Evolutionary conservation across 2,888 invertebrate genomes (phyloP).

Genomic region (Phoenoteleia sp.): DNA sequence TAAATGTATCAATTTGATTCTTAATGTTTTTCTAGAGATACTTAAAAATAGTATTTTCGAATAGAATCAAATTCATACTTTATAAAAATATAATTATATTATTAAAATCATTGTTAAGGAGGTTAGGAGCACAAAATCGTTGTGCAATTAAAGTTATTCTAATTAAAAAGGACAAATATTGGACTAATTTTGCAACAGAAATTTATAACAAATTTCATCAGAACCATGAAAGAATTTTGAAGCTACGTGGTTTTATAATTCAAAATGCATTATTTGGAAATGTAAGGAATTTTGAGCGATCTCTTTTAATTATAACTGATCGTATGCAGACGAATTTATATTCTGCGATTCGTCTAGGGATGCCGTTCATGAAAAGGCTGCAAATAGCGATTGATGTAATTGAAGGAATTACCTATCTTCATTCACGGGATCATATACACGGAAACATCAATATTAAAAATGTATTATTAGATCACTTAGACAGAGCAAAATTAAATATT

Average conservation of each 20-base stretch:
- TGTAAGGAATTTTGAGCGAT: too few relatives aligned
- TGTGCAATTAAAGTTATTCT: slow-evolving; percentile 17
- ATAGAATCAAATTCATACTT: too few relatives aligned
- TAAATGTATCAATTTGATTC: too few relatives aligned
- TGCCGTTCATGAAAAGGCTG: not conserved
- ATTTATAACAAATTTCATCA: slow-evolving; percentile 9
- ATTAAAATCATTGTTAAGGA: too few relatives aligned
- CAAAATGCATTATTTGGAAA: too few relatives aligned
- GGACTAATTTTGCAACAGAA: not conserved
- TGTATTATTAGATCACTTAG: slow-evolving; percentile 6
- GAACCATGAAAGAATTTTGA: slow-evolving; percentile 27
- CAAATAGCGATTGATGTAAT: slow-evolving; percentile 33
- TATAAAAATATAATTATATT: too few relatives aligned
- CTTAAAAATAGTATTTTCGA: too few relatives aligned
- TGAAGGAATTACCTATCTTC: slow-evolving; percentile 63
- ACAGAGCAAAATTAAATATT: slow-evolving; percentile 42
- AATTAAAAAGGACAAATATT: not conserved
- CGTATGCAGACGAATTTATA: not conserved
- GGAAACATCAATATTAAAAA: slow-evolving; percentile 1
- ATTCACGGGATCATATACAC: slow-evolving; percentile 9
- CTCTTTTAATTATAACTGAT: not conserved
- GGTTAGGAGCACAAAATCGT: too few relatives aligned
- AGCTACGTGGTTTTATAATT: slow-evolving; percentile 10
- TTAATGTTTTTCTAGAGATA: too few relatives aligned
- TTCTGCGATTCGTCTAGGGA: not conserved